These are phyloP conservation scores for Idaea straminata DNA, from an alignment of 2,888 invertebrate species.

Conservation along the genomic window DNA sequence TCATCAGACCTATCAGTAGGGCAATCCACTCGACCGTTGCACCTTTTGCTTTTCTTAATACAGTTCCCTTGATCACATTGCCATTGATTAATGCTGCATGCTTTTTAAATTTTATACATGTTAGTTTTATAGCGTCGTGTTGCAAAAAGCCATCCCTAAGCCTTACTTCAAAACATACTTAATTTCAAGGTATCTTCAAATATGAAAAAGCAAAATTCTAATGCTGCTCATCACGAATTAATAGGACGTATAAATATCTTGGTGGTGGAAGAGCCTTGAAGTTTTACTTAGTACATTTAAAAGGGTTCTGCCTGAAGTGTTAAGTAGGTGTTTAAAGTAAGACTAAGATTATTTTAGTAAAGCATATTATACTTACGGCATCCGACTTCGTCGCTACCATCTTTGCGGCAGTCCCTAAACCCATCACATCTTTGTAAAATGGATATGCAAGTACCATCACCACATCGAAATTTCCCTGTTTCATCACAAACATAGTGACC, in stretches of 20 bases:
- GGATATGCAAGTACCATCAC: conserved; percentile 87
- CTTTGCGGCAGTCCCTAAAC: conserved; percentile 84
- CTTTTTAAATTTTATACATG: conserved; percentile 58
- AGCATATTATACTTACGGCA: conserved; percentile 78
- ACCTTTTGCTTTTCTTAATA: conserved; percentile 80
- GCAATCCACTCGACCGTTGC: conserved; percentile 86
- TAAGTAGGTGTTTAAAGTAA: neutral
- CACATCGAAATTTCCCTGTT: conserved; percentile 84
- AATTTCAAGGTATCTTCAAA: no score
- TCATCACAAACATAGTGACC: conserved; percentile 64
- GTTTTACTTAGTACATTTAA: neutral
- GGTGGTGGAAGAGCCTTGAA: neutral
- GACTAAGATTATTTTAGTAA: conserved; percentile 12
- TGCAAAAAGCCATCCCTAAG: neutral
- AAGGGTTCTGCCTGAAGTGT: neutral
- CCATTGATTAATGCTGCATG: conserved; percentile 85
- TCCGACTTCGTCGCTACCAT: conserved; percentile 82
- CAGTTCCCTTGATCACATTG: conserved; percentile 87
- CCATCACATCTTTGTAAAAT: conserved; percentile 86
- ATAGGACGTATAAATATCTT: neutral
- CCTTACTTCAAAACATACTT: neutral
- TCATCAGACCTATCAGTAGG: conserved; percentile 87
- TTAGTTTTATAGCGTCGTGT: conserved; percentile 23
- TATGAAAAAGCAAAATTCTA: no score
- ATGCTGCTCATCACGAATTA: neutral